Percentiles rank a stretch among this genome's conserved stretches.
Evolutionary conservation across 1,140 invertebrate genomes (phyloP).

Genomic region (Heliconius congener): DNA sequence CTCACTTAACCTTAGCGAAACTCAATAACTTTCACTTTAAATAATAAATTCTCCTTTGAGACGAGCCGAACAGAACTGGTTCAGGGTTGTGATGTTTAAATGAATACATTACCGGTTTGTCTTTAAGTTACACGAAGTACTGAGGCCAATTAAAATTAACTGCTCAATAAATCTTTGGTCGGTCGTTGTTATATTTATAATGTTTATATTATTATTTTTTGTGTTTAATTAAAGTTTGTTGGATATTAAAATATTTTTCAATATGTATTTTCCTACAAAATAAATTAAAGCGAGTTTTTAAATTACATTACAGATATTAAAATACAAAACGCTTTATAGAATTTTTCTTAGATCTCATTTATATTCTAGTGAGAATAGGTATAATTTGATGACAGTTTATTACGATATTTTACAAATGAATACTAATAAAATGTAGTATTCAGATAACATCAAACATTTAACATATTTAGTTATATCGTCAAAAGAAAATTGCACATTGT

Average conservation of each 20-base stretch:
- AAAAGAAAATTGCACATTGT: no score
- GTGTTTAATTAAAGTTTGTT: neutral
- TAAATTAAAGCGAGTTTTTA: no score
- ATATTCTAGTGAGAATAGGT: no score
- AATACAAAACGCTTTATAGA: no score
- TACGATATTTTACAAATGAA: no score
- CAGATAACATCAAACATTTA: no score
- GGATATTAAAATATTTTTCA: neutral
- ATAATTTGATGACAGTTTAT: no score
- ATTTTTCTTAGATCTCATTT: no score
- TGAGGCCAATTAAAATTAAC: slow-evolving; percentile 4
- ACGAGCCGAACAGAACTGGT: slow-evolving; percentile 61
- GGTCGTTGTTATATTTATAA: neutral
- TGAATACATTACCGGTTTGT: slow-evolving; percentile 37
- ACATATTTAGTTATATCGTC: no score
- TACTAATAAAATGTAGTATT: no score
- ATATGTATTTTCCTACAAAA: neutral
- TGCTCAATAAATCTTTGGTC: neutral
- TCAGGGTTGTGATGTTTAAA: slow-evolving; percentile 62
- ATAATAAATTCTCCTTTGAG: slow-evolving; percentile 78
- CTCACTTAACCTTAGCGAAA: slow-evolving; percentile 79
- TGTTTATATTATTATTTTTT: neutral
- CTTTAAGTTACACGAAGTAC: slow-evolving; percentile 20
- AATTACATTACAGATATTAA: no score
- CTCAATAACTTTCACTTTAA: slow-evolving; percentile 79